Conservation (phyloP, 2,888 invertebrate species). For the Patella ulyssiponensis region DNA sequence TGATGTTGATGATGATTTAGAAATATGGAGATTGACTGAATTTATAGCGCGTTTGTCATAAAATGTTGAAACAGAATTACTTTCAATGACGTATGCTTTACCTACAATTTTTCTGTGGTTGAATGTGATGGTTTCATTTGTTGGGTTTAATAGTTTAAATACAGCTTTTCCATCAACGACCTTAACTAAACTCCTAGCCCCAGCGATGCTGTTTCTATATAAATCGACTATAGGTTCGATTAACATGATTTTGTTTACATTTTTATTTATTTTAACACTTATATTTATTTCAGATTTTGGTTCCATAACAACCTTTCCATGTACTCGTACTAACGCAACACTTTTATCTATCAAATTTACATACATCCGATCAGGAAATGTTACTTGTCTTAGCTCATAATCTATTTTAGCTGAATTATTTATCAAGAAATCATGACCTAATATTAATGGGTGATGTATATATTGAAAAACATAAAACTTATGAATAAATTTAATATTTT, state of each 20-base stretch:
- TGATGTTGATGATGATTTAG: not conserved
- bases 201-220: conserved; percentile 1
- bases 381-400: no score
- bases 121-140: conserved; percentile 26
- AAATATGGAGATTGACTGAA: not conserved
- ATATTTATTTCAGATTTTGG: conserved; percentile 12
- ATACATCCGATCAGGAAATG: no score
- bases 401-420: no score
- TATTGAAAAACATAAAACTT: no score
- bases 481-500: no score
- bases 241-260: not conserved
- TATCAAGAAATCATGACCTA: no score
- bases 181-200: conserved; percentile 3
- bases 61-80: not conserved
- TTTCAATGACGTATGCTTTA: conserved; percentile 18
- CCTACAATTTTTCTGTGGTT: conserved; percentile 30
- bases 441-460: no score
- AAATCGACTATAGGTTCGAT: not conserved
- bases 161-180: not conserved
- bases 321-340: no score
- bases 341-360: no score
- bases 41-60: not conserved
- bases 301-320: not conserved
- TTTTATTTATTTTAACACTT: not conserved
- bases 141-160: conserved; percentile 33